A percentile compares a stretch with the other conserved stretches of the same genome.
Conservation (phyloP, 2,113 vertebrate genomes). For the Boulengerochromis microlepis region DNA sequence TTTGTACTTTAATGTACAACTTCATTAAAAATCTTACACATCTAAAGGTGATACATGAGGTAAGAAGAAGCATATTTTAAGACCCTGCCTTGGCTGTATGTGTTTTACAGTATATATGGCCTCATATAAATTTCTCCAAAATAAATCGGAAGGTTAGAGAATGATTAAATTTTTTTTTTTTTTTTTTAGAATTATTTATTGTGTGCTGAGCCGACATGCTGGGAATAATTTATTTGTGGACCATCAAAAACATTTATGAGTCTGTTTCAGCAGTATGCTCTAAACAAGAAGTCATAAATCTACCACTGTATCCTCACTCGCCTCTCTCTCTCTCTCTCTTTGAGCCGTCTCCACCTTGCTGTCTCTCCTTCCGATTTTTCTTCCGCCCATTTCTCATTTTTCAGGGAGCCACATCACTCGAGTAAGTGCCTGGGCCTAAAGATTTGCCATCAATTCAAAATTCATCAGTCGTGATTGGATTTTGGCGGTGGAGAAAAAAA, state of each 20-base stretch:
- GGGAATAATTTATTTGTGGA: constrained; percentile 56
- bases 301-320: constrained; percentile 16
- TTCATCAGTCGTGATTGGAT: constrained; percentile 36
- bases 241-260: constrained; percentile 68
- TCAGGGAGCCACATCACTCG: constrained; percentile 1
- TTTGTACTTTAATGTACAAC: background rate
- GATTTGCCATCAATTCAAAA: constrained; percentile 36
- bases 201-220: constrained; percentile 57
- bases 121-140: constrained; percentile 43
- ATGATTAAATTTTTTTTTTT: constrained; percentile 43
- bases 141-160: constrained; percentile 23
- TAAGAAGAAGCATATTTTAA: background rate
- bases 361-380: background rate
- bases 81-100: background rate
- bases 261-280: constrained; percentile 60
- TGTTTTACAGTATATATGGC: background rate
- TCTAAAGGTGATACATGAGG: background rate
- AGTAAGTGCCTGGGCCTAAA: constrained; percentile 12
- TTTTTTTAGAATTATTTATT: constrained; percentile 60
- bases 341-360: background rate
- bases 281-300: constrained; percentile 59
- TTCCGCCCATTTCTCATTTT: constrained; percentile 10
- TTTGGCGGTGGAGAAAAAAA: background rate
- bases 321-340: background rate
- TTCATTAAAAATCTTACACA: background rate